Evolutionary conservation across 2,113 vertebrate species (phyloP), one percentile per base, ranked within the genome.

Genomic region (Rallus limicola): DNA sequence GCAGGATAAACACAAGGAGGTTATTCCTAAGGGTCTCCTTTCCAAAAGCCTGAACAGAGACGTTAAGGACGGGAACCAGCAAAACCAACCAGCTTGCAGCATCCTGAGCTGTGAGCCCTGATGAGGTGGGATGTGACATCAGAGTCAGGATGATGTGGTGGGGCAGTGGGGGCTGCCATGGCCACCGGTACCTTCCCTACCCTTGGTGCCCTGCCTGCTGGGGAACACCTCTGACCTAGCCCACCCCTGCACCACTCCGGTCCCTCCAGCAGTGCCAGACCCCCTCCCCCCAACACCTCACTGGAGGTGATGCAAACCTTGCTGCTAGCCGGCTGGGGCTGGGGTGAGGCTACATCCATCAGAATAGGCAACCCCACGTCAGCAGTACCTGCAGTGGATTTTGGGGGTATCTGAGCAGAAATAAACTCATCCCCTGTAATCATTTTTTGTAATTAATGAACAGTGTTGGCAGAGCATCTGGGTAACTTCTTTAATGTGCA

Each of bases 401-500:
- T 68, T 36, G 26, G 74, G 16, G 14, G 16, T 31, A 40, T 18
- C 38, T 21, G 1, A 70, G 28, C 42, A 68, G 64, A 77, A 85
- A 91, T 69, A 62, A 91, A 82, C 19, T 3, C 34, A 16, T 87
- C 53, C 65, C 70, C 24, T 38, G 24, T 42, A 46, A 60, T 83
- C 83, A 79, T 81, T 83, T 82, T 70, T 40, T 16, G 12, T 56
- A 79, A 72, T 86, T 79, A 86, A 85, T 42, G 56, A 86, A 48
- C 44, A 82, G 46, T 31, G 53, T 81, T 38, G 62, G 56, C 75
- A 92, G 62, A 56, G 82, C 52, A 78, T 46, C 62, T 52, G 96
- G 97, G 91, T 79, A 94, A 96, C 68, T 31, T 95, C 94, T 98
- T 96, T 97, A 98, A 98, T 96, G 95, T 94, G 94, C 94, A 96